Evolutionary conservation across 2,888 invertebrate genomes (phyloP), one percentile per base, ranked within the genome.

Genomic region (Hirtodrosophila alboralis): DNA sequence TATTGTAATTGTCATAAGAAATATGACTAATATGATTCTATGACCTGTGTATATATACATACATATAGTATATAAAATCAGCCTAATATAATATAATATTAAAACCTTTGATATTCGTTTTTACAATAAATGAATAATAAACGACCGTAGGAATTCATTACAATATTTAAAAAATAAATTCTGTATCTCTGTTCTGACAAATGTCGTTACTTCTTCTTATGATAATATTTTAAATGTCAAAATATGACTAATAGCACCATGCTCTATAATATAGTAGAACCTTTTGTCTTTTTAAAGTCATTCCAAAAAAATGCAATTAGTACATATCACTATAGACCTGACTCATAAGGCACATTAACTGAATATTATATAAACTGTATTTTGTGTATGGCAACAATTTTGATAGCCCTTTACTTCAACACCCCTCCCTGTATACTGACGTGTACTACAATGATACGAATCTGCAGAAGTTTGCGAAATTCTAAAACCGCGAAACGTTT

Each of bases 381-480:
- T 28, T 18, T 41, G 30, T 31, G n/a, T n/a, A n/a, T n/a, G n/a
- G n/a, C n/a, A n/a, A n/a, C n/a, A n/a, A n/a, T 7, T 34, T 18
- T 40, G 28, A 16, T 21, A 36, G 8, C 9, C 18, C 36, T 31
- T n/a, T n/a, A n/a, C n/a, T n/a, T n/a, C 44, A 4, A 9, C 12
- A 3, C 2, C 23, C 10, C 6, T 34, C 8, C 4, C 26, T 21
- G 1, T 2, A 26, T 14, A 37, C 5, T 40, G 31, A 60, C 53
- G 56, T 56, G 47, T 28, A 30, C 28, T 31, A 31, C 26, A 36
- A 31, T 30, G 51, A 18, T 27, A 41, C 36, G 38, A 62, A 68
- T 68, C 49, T 62, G 47, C 49, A 40, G 28, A 68, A 66, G 1
- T 31, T 70, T 28, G 53, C 40, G 75, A 71, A 74, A 74, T 74